Base-by-base conservation (phyloP, 2,888 invertebrate species). In the Mycalesis mineus region DNA sequence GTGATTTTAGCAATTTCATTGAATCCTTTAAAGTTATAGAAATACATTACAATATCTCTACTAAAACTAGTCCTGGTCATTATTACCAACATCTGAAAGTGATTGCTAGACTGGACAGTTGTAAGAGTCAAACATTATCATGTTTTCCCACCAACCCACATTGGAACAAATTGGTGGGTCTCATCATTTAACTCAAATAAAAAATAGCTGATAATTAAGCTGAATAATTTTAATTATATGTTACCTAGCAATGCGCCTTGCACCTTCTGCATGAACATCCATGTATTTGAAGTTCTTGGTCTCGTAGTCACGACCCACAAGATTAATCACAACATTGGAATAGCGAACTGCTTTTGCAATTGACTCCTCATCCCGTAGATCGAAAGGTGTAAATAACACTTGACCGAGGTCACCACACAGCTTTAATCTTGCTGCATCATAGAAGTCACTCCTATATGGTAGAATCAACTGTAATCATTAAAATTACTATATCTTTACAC, bases 271-370 rank as follows among this genome's bases (percentile, higher is more conserved):
- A 90, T 99, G 93, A 0, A 98, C 96, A 87, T 97, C 97, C 55
- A 94, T 87, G 75, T 93, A 97, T 55, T 91, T 93, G 73, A 94
- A 99, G 81, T 97, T 97, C 85, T 92, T 95, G 0, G 99, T 99
- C 82, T 98, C 97, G 91, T 93, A 96, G 68, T 97, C 96, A 39
- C 96, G 91, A 4, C 99, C 98, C 64, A 99, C 92, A 58, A 98
- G 90, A 82, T 99, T 99, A 65, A 99, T 93, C 0, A 99, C 99
- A 52, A 99, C 97, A 89, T 99, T 98, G 1, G 99, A 99, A 88
- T 99, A 95, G 74, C 95, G 95, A 39, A 99, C 93, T 8, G 95
- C 94, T 71, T 94, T 95, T 2, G 92, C 91, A 68, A 99, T 94
- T 0, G 96, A 93, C 37, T 95, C 95, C 65, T 98, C 96, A 90